Evolutionary conservation across 2,797 vertebrate species (phyloP), one percentile per base, ranked within the genome.

Genomic region (Tympanoctomys barrerae): DNA sequence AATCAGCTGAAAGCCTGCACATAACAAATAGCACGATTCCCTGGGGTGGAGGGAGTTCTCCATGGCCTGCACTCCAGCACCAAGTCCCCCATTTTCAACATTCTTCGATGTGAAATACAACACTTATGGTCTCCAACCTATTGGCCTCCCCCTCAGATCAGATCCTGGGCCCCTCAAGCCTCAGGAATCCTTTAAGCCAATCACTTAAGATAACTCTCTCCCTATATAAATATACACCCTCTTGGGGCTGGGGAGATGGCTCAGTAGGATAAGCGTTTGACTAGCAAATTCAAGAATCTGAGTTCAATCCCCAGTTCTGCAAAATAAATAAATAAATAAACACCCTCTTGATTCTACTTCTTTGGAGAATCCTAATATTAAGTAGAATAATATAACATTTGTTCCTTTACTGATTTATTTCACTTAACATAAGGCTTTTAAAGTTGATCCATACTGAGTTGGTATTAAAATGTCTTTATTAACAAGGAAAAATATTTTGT

Each of bases 141-240:
- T 10, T 13, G 7, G 5, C 11, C 5, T 84, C 49, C 6, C 2
- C 12, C 6, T 4, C 14, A 59, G 21, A 66, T 33, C 3, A 57
- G 9, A 57, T 57, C 7, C 79, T 28, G 64, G 21, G 59, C 31
- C 61, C 3, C 0, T 10, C 82, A 80, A 80, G 13, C 18, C 10
- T 88, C 62, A 8, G n/a, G 4, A 10, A 10, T 13, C 42, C 18
- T 5, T 11, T 71, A 13, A 87, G 19, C 70, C 24, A 78, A 33
- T 68, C 86, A 10, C 39, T 89, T 77, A 70, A 91, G 78, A 78
- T 81, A 77, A 91, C 28, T 28, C 19, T 88, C 31, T 92, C 87
- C 54, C 64, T 64, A 33, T 36, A 39, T 57, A 71, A 66, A 36
- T 61, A 22, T 1, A 11, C 1, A 31, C n/a, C 31, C 24, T 42